Evolutionary conservation across 1,140 invertebrate genomes (phyloP), one percentile per base, ranked within the genome.

Genomic region (Eciton burchellii): DNA sequence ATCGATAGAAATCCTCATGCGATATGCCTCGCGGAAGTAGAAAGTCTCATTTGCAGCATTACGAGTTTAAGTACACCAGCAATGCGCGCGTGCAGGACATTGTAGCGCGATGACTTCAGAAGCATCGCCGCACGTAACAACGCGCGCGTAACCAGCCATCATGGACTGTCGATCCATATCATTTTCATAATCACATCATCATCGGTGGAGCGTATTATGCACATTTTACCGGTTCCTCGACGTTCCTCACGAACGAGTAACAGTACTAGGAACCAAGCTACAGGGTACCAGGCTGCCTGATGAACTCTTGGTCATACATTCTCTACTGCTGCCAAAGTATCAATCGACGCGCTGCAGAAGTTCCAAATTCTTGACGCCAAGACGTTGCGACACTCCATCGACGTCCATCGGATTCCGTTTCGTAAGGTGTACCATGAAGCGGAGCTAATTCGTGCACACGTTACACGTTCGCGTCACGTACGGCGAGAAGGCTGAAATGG

Each of bases 1-100:
- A 92, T 89, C 88, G 81, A 88, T 90, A 87, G 87, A 91, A 89
- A 90, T 89, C 83, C 88, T 86, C 54, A 81, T 60, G 19, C 68
- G 82, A 88, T 83, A 56, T 79, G 87, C 82, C 72, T 85, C 81
- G 82, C 88, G 89, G 71, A 91, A 92, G 85, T 90, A 90, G 89
- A 93, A 93, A 93, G 92, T 92, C 82, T 83, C 65, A 11, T 19
- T 41, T 16, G 62, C 54, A 19, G 14, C 35, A 21, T 82, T 87
- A 68, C 74, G 54, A 63, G 82, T 82, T 54, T 59, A 60, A 56
- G 41, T 62, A 41, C 8, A 60, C 12, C 19, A 24, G 29, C 14
- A 21, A 21, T 35, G 21, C 29, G 24, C 54, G 74, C 3, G 35
- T 57, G 26, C n/a, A 26, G 16, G 3, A 41, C 19, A 56, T 4